phyloP scores from a whole-genome alignment of 2,113 vertebrate genomes.

The Pelodiscus sinensis region DNA sequence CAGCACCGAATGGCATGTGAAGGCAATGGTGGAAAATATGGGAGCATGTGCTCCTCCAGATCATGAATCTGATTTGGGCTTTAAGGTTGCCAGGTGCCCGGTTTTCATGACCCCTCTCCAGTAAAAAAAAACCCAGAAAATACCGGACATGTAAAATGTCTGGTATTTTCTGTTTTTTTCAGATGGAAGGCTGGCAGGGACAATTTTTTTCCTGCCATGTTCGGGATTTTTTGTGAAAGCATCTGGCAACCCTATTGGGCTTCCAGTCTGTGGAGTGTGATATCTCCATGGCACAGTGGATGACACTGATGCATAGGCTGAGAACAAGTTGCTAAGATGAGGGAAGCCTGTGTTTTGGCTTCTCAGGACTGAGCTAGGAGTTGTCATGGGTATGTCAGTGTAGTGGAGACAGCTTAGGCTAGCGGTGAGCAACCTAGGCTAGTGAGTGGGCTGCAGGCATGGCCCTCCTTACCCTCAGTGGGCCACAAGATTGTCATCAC shows the following conservation, averaged over 20 bases:
- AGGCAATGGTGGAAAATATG: background rate
- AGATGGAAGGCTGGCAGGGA: fast-evolving
- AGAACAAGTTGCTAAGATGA: background rate
- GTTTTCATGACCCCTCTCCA: too few species aligned
- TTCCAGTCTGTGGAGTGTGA: fast-evolving
- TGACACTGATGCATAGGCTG: background rate
- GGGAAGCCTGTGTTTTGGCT: background rate
- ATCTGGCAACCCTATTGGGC: too few species aligned
- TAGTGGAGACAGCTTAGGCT: background rate
- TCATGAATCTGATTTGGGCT: background rate
- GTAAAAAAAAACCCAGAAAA: too few species aligned
- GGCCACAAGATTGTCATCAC: too few species aligned
- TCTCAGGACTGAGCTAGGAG: background rate
- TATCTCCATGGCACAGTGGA: background rate
- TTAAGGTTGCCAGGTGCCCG: too few species aligned
- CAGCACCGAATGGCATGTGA: background rate
- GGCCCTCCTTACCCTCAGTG: too few species aligned
- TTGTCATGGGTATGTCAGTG: background rate
- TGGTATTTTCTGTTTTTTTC: too few species aligned
- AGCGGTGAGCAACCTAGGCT: too few species aligned
- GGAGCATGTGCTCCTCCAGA: background rate
- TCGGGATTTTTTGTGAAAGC: too few species aligned
- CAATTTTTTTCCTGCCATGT: too few species aligned
- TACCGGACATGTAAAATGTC: too few species aligned
- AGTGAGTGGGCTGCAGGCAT: too few species aligned